Evolutionary conservation across 92 coral and sea anemone genomes (phyloP).

Genomic region (Epizoanthus stellaris): DNA sequence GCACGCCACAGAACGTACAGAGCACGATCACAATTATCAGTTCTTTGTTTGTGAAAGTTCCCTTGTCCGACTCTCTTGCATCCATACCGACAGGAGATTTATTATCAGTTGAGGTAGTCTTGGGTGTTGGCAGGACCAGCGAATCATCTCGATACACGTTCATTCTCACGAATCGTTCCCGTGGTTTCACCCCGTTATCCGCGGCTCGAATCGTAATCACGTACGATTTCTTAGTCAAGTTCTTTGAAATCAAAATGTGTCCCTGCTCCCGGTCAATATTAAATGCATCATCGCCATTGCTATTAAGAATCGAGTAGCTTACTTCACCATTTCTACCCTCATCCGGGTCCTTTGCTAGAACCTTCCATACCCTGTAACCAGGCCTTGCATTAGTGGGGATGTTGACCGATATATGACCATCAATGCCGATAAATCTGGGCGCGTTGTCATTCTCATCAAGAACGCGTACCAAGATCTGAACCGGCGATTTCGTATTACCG

Average conservation of each 20-base stretch:
- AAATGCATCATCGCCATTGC: constrained; percentile 73
- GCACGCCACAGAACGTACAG: constrained; percentile 67
- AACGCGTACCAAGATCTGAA: constrained; percentile 56
- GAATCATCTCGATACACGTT: constrained; percentile 35
- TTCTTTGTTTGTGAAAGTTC: constrained; percentile 64
- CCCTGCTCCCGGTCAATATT: constrained; percentile 70
- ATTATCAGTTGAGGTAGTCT: constrained; percentile 7
- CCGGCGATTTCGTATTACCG: constrained; percentile 52
- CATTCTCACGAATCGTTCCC: constrained; percentile 62
- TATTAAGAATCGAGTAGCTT: constrained; percentile 62
- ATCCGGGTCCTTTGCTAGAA: constrained; percentile 75
- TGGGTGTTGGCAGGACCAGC: constrained; percentile 5
- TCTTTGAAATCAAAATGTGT: constrained; percentile 63
- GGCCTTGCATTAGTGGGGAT: constrained; percentile 65
- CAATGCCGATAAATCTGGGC: constrained; percentile 75
- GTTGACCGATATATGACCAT: constrained; percentile 60
- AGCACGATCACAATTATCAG: constrained; percentile 75
- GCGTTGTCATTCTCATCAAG: constrained; percentile 79
- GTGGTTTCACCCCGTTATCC: constrained; percentile 61
- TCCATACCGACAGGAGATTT: constrained; percentile 37
- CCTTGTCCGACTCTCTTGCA: constrained; percentile 47
- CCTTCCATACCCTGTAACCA: constrained; percentile 71
- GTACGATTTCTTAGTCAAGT: constrained; percentile 56
- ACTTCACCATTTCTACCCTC: constrained; percentile 72
- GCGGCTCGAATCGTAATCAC: constrained; percentile 72